Evolutionary conservation across 1,140 invertebrate genomes (phyloP).

Genomic region (Drosophila funebris): DNA sequence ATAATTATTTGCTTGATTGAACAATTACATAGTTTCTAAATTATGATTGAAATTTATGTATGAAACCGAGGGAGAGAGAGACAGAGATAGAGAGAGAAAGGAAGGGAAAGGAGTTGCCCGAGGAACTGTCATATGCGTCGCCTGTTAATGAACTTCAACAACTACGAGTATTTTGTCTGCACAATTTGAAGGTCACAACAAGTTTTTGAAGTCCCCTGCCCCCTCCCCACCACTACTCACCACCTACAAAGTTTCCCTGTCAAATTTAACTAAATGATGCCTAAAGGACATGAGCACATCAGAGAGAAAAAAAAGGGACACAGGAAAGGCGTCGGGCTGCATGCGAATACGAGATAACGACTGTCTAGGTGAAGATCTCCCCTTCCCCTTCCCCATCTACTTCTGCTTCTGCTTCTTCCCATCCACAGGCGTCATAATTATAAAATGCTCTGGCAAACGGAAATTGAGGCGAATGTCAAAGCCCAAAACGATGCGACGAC

Average conservation of each 20-base stretch:
- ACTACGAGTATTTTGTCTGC: constrained; percentile 21
- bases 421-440: constrained; percentile 53
- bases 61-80: background rate
- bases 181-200: constrained; percentile 14
- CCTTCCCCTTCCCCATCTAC: background rate
- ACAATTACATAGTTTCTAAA: too few relatives aligned
- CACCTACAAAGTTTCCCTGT: background rate
- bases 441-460: constrained; percentile 49
- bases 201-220: constrained; percentile 1
- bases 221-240: too few relatives aligned
- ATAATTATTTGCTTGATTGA: too few relatives aligned
- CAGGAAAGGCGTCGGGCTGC: constrained; percentile 28
- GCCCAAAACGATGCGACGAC: constrained; percentile 11
- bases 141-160: constrained; percentile 26
- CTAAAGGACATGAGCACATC: constrained; percentile 23
- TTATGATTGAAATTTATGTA: background rate
- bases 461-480: constrained; percentile 63
- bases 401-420: background rate
- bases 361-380: constrained; percentile 4
- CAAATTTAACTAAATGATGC: constrained; percentile 25
- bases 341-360: constrained; percentile 32
- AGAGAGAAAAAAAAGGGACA: constrained; percentile 12
- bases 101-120: background rate
- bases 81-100: background rate
- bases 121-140: constrained; percentile 2